Conservation (phyloP, 1,140 invertebrate genomes). For the Drosophila truncata region DNA sequence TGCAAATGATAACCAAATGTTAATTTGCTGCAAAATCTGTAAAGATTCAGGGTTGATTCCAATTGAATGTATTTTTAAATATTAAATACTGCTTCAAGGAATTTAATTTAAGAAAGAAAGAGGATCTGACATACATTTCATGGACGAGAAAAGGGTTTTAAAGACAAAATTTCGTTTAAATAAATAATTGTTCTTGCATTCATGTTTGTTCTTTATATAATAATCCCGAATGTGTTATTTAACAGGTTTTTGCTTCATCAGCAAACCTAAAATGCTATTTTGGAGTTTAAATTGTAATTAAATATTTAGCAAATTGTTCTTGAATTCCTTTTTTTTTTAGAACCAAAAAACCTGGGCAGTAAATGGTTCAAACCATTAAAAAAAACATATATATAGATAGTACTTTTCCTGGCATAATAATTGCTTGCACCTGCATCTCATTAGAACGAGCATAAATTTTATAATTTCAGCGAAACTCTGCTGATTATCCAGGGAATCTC, state of each 20-base stretch:
- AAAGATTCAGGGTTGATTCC: background rate
- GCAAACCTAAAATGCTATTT: background rate
- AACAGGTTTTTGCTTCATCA: too few species aligned
- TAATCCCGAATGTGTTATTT: too few species aligned
- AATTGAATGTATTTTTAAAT: background rate
- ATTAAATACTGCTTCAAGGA: background rate
- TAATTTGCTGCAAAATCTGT: constrained; percentile 16
- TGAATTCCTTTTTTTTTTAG: background rate
- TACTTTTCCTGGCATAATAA: background rate
- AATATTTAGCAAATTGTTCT: background rate
- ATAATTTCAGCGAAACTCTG: constrained; percentile 2
- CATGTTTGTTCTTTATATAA: too few species aligned
- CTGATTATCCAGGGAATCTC: constrained; percentile 11
- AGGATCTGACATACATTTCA: too few species aligned
- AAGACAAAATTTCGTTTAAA: too few species aligned
- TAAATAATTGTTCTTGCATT: too few species aligned
- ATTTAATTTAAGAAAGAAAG: too few species aligned
- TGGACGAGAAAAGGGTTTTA: too few species aligned
- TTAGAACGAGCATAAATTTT: constrained; percentile 1
- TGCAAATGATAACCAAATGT: constrained; percentile 27
- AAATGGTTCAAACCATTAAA: background rate
- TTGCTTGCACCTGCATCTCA: constrained; percentile 8
- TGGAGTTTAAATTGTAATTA: background rate
- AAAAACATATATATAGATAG: background rate
- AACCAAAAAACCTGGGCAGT: background rate